Percentiles rank a stretch among this genome's conserved stretches.
phyloP scores from a whole-genome alignment of 2,888 invertebrate species.

The Drosophila trichaetosa region DNA sequence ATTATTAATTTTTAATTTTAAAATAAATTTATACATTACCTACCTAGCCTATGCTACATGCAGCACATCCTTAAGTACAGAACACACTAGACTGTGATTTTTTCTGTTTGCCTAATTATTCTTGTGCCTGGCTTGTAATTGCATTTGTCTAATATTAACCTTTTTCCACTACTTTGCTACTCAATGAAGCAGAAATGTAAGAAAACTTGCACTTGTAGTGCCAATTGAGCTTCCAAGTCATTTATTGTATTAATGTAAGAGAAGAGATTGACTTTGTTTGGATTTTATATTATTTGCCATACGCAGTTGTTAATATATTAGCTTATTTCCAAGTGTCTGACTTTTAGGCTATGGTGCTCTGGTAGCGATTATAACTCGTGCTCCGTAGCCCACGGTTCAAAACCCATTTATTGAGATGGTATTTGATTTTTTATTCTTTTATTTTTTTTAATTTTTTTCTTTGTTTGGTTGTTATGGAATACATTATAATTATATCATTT shows the following conservation, averaged over 20 bases:
- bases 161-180: neutral
- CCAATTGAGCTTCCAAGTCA: neutral
- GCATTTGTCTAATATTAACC: neutral
- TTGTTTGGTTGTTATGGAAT: neutral
- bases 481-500: neutral
- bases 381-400: neutral
- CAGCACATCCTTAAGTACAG: neutral
- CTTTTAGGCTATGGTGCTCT: neutral
- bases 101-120: neutral
- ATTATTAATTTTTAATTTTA: neutral
- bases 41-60: neutral
- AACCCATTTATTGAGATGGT: too few relatives aligned
- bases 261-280: neutral
- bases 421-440: neutral
- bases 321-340: rapidly evolving
- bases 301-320: neutral
- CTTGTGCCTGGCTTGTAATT: neutral
- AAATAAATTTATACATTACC: neutral
- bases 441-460: neutral
- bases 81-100: neutral
- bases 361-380: neutral
- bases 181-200: neutral
- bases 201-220: neutral
- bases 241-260: neutral
- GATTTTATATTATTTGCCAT: neutral